phyloP scores from a whole-genome alignment of 1,140 invertebrate genomes.

The Bombus terrestris region DNA sequence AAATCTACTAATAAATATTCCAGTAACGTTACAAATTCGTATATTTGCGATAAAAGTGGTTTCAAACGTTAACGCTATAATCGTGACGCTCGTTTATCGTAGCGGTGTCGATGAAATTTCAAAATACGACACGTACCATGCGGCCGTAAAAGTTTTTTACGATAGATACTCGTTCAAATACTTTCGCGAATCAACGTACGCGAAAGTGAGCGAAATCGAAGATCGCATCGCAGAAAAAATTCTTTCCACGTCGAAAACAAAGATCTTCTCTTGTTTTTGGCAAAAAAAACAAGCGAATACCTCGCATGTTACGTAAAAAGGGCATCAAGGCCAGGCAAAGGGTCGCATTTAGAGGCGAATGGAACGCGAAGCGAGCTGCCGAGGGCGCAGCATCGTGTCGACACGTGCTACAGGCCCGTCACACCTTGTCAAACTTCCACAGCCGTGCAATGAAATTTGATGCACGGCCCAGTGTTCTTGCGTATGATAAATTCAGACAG shows the following conservation, averaged over 20 bases:
- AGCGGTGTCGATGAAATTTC: too few relatives aligned
- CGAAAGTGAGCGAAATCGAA: background rate
- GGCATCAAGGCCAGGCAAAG: background rate
- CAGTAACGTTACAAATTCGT: too few relatives aligned
- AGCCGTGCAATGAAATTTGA: constrained; percentile 57
- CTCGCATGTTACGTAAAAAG: background rate
- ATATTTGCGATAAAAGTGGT: too few relatives aligned
- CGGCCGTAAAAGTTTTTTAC: too few relatives aligned
- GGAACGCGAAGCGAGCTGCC: background rate
- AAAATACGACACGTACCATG: too few relatives aligned
- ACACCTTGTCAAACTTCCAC: constrained; percentile 71
- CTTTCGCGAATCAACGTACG: background rate
- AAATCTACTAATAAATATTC: too few relatives aligned
- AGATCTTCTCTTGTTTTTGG: too few relatives aligned
- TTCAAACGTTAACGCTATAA: too few relatives aligned
- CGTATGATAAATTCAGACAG: constrained; percentile 37
- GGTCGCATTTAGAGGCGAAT: constrained; percentile 41
- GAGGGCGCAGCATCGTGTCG: constrained; percentile 48
- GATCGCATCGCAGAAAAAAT: too few relatives aligned
- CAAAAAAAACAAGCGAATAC: background rate
- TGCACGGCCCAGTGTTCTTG: constrained; percentile 44
- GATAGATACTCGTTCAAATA: background rate
- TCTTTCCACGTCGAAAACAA: background rate
- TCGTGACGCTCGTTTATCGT: too few relatives aligned
- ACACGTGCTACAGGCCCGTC: constrained; percentile 71